Base-by-base conservation (phyloP, 2,797 vertebrate species). In the Poecilia gillii region DNA sequence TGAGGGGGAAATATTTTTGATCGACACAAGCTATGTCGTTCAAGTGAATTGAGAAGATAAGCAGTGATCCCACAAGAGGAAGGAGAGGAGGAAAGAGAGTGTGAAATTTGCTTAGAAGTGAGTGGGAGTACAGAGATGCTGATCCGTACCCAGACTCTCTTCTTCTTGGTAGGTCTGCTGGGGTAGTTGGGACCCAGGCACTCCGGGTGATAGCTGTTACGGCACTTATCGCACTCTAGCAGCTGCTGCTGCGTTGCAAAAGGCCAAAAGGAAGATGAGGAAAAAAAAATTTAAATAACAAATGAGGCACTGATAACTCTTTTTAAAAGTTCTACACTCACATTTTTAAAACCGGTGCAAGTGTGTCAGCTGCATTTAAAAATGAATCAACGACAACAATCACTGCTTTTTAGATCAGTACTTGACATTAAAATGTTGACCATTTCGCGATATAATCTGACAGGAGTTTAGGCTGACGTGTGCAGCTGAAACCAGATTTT, bases 201-300 rank as follows among this genome's bases (percentile, higher is more conserved):
- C 97, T 99, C 99, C 4, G 98, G 98, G 97, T 99, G 99, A 96
- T 98, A 99, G 96, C 98, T 99, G 97, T 99, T 99, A 95, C 97
- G 97, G 97, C 99, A 99, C 97, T 99, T 99, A 93, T 98, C 97
- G 88, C 99, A 99, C 96, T 99, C 98, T 90, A 99, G 96, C 93
- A 99, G 95, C 93, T 98, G 97, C 96, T 98, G 86, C 71, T 84
- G 80, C 59, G 83, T 20, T 18, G 55, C 79, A 57, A 88, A 31
- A 72, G 9, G 74, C 16, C 47, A 82, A 16, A 85, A 74, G 25
- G 75, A 51, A 84, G 14, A 74, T 47, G 9, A 72, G 20, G 39
- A 7, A 25, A 3, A 16, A 16, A 84, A 76, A 39, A 79, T 57
- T 16, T 57, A 43, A 64, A 33, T 31, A 75, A 47, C 74, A 64